phyloP scores from a whole-genome alignment of 2,797 vertebrate genomes.

The Heliangelus exortis region DNA sequence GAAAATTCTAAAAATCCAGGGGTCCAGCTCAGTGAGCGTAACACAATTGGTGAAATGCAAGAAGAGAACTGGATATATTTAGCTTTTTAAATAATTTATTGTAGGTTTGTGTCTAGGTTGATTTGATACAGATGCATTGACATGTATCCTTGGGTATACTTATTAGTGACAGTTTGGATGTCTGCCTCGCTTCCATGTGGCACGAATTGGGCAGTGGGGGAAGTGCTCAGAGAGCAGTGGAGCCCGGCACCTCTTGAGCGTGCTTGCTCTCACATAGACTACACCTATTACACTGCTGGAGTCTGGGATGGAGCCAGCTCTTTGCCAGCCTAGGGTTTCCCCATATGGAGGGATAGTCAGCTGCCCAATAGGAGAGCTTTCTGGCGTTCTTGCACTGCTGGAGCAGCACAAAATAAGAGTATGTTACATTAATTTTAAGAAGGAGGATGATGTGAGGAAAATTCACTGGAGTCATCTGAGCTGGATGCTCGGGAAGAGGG shows the following conservation, averaged over 20 bases:
- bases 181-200: not conserved
- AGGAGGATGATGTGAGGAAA: slow-evolving; percentile 21
- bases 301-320: slow-evolving; percentile 19
- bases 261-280: slow-evolving; percentile 7
- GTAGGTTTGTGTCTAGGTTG: not conserved
- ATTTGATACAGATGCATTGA: not conserved
- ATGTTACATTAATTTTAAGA: slow-evolving; percentile 24
- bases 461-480: not conserved
- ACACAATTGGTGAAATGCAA: not conserved
- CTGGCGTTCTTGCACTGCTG: not conserved
- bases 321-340: slow-evolving; percentile 42
- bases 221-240: not conserved
- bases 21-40: not conserved
- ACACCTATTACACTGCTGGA: slow-evolving; percentile 40
- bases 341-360: slow-evolving; percentile 32
- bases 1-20: not conserved
- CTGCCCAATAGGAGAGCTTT: slow-evolving; percentile 19
- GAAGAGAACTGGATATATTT: not conserved
- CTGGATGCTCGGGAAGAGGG: not conserved
- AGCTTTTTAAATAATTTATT: not conserved
- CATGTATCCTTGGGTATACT: not conserved
- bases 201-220: not conserved
- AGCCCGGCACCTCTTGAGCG: not conserved
- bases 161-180: not conserved
- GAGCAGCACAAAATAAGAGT: slow-evolving; percentile 32